Evolutionary conservation across 2,113 vertebrate species (phyloP).

Genomic region (Thamnophis sirtalis): DNA sequence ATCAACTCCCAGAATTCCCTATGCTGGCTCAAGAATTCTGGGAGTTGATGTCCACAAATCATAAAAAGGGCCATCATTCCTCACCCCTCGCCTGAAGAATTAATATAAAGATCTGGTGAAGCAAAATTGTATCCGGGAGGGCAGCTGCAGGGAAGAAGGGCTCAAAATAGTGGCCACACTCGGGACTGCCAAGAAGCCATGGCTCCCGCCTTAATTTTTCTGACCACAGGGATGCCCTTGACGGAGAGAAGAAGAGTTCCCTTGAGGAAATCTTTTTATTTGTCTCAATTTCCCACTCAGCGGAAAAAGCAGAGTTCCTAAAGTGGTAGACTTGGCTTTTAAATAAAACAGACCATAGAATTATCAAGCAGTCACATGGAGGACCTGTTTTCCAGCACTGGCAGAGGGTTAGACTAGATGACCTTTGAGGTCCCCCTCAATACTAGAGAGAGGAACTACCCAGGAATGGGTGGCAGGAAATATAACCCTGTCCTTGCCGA

Average conservation of each 20-base stretch:
- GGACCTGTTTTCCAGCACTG: neutral
- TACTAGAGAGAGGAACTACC: neutral
- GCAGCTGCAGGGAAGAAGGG: neutral
- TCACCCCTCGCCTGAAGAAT: neutral
- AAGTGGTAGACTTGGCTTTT: neutral
- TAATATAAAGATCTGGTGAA: neutral
- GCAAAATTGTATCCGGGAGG: neutral
- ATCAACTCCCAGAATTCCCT: neutral
- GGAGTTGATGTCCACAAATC: too few relatives aligned
- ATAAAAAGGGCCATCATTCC: too few relatives aligned
- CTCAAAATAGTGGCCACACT: neutral
- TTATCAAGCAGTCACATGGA: neutral
- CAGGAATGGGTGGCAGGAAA: neutral
- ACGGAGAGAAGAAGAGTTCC: neutral
- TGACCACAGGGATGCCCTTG: neutral
- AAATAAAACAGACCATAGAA: neutral
- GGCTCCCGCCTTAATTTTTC: neutral
- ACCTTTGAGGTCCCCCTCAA: neutral
- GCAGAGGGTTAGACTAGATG: neutral
- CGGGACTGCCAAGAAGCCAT: neutral
- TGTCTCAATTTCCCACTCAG: neutral
- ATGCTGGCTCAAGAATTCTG: too few relatives aligned
- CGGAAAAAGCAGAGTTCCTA: neutral
- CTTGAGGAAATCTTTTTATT: neutral
- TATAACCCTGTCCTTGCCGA: neutral